Conservation (phyloP, 1,140 invertebrate genomes). For the Drosophila carrolli region DNA sequence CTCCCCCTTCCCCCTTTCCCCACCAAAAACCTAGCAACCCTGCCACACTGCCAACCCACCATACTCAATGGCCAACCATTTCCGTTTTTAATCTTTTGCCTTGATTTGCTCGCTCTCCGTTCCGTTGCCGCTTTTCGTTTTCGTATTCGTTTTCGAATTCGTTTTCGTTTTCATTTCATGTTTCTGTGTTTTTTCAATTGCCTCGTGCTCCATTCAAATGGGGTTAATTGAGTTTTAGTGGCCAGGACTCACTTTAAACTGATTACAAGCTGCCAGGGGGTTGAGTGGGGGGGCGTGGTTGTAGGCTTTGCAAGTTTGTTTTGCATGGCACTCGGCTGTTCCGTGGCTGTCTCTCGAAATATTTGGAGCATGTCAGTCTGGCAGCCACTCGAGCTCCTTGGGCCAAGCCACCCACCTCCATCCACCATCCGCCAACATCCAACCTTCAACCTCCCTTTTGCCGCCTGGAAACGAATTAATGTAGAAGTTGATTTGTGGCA, state of each 20-base stretch:
- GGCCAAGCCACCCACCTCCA: neutral
- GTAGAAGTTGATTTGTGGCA: conserved; percentile 79
- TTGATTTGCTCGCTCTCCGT: conserved; percentile 62
- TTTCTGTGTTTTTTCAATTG: conserved; percentile 58
- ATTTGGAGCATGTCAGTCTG: conserved; percentile 73
- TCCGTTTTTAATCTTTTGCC: conserved; percentile 78
- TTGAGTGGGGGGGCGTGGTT: conserved; percentile 8
- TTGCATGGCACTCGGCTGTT: conserved; percentile 53
- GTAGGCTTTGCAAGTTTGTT: conserved; percentile 65
- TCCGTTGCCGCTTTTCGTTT: conserved; percentile 20
- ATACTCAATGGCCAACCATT: conserved; percentile 49
- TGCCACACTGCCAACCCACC: neutral
- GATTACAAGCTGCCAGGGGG: conserved; percentile 65
- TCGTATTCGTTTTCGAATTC: conserved; percentile 17
- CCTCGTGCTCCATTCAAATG: conserved; percentile 68
- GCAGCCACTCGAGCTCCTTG: conserved; percentile 47
- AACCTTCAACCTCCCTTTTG: neutral
- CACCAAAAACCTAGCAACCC: neutral
- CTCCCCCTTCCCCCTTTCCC: neutral
- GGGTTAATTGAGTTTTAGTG: conserved; percentile 84
- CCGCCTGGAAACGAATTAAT: conserved; percentile 66
- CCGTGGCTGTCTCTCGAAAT: conserved; percentile 53
- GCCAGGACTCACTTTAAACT: conserved; percentile 81
- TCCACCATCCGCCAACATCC: neutral
- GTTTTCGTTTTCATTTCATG: conserved; percentile 23